Base-by-base conservation (phyloP, 2,888 invertebrate species). In the Lasius platythorax region DNA sequence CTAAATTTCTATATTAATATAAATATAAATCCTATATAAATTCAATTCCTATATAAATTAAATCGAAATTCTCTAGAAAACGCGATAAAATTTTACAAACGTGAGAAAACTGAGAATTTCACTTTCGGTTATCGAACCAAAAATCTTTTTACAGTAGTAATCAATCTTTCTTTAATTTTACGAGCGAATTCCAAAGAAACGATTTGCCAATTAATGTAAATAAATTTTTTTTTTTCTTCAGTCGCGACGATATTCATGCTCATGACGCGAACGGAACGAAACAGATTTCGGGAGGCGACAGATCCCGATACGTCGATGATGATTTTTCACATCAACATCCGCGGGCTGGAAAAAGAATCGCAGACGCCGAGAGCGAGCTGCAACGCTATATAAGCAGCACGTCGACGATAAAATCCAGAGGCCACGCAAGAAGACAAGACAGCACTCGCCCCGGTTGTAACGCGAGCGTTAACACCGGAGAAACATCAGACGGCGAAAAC, bases 341-440 rank as follows among this genome's bases (percentile, higher is more conserved):
- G 28, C 46, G 28, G 30, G 61, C 72, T 37, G 33, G 33, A 33
- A 72, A 79, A 79, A 72, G 61, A 72, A 61, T 72, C 46, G 61
- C 79, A 79, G 79, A 30, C 23, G 33, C 43, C 23, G 46, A 58
- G 43, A 43, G 28, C 46, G 12, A 43, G 64, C 75, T 15, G 56
- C 28, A 43, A 50, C 23, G 40, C 23, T 23, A 37, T 56, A 56
- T 30, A 78, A 79, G 43, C 43, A 40, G 11, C 23, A 43, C 12
- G 46, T 43, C 72, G 58, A 46, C 61, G 79, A 79, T 79, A 79
- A 79, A 72, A 72, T 23, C 72, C 72, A 79, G 79, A 79, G 23
- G 61, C 23, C 43, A 56, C 5, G 58, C 23, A 23, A 23, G 23
- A 23, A 23, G 23, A 23, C n/a, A 66, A 64, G 53, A 78, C 67